phyloP scores from a whole-genome alignment of 1,140 invertebrate genomes.

The Trachymyrmex cornetzi region DNA sequence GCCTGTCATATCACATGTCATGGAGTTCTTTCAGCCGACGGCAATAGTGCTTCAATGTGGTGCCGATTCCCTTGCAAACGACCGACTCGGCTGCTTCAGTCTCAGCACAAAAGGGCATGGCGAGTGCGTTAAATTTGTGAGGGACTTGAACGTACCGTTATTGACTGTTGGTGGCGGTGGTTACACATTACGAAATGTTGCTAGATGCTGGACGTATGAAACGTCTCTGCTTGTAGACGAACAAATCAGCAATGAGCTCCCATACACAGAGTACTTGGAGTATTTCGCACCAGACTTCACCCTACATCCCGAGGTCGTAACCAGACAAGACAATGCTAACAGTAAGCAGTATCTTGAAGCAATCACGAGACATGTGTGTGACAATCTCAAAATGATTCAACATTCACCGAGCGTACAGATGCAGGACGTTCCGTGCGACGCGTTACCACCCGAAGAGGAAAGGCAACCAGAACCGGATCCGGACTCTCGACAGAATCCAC shows the following conservation, averaged over 20 bases:
- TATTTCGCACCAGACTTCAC: slow-evolving; percentile 98
- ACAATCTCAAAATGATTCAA: slow-evolving; percentile 96
- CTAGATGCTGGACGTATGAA: slow-evolving; percentile 99
- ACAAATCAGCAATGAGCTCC: slow-evolving; percentile 96
- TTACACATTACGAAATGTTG: slow-evolving; percentile 99
- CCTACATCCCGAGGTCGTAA: slow-evolving; percentile 95
- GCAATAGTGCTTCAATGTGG: slow-evolving; percentile 99
- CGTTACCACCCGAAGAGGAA: slow-evolving; percentile 90
- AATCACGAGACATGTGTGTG: slow-evolving; percentile 93
- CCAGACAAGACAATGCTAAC: slow-evolving; percentile 96
- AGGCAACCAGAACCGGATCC: slow-evolving; percentile 93
- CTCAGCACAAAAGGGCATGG: slow-evolving; percentile 96
- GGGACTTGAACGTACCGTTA: slow-evolving; percentile 96
- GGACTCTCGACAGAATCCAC: slow-evolving; percentile 92
- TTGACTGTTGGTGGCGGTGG: slow-evolving; percentile 98
- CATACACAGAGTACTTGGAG: slow-evolving; percentile 97
- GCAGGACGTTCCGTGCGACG: slow-evolving; percentile 95
- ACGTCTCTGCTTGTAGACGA: slow-evolving; percentile 97
- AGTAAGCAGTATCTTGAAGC: slow-evolving; percentile 96
- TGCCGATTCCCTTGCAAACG: slow-evolving; percentile 98
- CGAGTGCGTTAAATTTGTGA: slow-evolving; percentile 98
- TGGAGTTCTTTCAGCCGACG: slow-evolving; percentile 98
- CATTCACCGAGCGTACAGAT: slow-evolving; percentile 97
- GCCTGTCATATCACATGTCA: slow-evolving; percentile 96
- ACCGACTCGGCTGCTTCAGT: slow-evolving; percentile 96